Conservation (phyloP, 2,888 invertebrate genomes). For the Glaucopsyche alexis region DNA sequence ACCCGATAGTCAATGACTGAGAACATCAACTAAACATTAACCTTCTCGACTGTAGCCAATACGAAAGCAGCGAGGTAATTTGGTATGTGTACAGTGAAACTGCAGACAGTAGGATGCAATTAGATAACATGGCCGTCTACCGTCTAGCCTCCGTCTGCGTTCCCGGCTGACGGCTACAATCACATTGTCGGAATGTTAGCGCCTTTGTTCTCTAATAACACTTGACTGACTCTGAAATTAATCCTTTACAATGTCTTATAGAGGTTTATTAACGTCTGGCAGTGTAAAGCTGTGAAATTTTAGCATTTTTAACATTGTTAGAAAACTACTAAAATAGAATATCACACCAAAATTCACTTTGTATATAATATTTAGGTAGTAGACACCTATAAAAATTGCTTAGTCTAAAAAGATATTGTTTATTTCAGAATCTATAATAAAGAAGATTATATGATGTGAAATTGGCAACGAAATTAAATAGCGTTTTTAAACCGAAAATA, state of each 20-base stretch:
- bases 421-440: too few relatives aligned
- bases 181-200: slow-evolving; percentile 18
- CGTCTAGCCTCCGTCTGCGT: slow-evolving; percentile 16
- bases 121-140: background rate
- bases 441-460: too few relatives aligned
- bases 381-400: too few relatives aligned
- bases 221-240: slow-evolving; percentile 19
- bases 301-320: background rate
- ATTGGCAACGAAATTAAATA: too few relatives aligned
- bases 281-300: background rate
- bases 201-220: slow-evolving; percentile 17
- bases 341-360: too few relatives aligned
- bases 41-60: background rate
- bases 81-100: background rate
- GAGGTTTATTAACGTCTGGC: background rate
- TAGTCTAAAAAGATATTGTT: too few relatives aligned
- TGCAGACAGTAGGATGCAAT: slow-evolving; percentile 10
- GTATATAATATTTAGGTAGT: too few relatives aligned
- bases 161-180: slow-evolving; percentile 5
- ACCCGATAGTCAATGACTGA: too few relatives aligned
- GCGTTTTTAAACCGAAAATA: too few relatives aligned
- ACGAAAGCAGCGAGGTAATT: slow-evolving; percentile 7
- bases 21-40: too few relatives aligned
- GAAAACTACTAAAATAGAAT: too few relatives aligned
- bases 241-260: background rate